Evolutionary conservation across 1,140 invertebrate genomes (phyloP).

Genomic region (Charaxes varanes): DNA sequence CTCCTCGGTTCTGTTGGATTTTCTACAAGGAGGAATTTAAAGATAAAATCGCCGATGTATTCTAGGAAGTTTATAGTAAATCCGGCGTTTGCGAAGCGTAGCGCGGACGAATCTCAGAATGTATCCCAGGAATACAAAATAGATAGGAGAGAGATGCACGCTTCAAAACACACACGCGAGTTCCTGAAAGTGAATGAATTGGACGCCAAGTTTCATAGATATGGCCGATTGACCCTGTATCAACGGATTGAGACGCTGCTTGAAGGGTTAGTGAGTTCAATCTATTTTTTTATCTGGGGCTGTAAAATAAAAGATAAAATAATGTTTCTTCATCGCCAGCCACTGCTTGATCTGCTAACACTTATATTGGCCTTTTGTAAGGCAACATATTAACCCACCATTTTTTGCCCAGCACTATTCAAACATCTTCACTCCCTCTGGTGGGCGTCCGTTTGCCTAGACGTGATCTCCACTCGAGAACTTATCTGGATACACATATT

Average conservation of each 20-base stretch:
- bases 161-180: conserved; percentile 52
- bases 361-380: no score
- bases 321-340: no score
- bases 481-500: no score
- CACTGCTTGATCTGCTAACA: no score
- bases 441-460: no score
- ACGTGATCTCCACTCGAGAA: no score
- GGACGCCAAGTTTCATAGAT: conserved; percentile 73
- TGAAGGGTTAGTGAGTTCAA: conserved; percentile 70
- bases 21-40: conserved; percentile 10
- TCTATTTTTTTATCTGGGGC: background rate
- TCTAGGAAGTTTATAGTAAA: conserved; percentile 71
- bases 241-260: conserved; percentile 77
- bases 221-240: conserved; percentile 74
- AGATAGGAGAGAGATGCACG: conserved; percentile 68
- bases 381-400: no score
- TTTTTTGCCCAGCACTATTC: no score
- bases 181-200: conserved; percentile 61
- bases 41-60: conserved; percentile 14
- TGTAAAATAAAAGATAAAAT: no score
- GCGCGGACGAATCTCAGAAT: conserved; percentile 43
- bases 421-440: no score
- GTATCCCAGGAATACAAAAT: conserved; percentile 47
- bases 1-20: conserved; percentile 2
- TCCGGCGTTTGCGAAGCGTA: conserved; percentile 76